Evolutionary conservation across 2,888 invertebrate genomes (phyloP).

Genomic region (Creontiades dilutus): DNA sequence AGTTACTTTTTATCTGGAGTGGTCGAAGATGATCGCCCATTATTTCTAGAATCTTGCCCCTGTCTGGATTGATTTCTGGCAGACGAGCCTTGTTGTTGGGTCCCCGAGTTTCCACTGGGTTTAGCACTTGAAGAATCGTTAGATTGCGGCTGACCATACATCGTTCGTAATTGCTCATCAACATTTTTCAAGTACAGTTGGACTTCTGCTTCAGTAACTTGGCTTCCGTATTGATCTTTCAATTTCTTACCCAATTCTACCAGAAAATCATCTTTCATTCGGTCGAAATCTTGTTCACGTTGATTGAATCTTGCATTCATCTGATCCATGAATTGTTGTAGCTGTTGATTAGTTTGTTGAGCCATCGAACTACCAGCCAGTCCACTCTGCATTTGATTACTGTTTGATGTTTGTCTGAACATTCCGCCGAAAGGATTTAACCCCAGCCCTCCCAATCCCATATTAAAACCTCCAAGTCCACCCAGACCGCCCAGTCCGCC

Average conservation of each 20-base stretch:
- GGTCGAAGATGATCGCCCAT: background rate
- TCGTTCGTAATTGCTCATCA: slow-evolving; percentile 40
- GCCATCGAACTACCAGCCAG: background rate
- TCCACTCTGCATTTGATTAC: background rate
- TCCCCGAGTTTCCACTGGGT: background rate
- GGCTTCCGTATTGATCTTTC: slow-evolving; percentile 43
- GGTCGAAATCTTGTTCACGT: slow-evolving; percentile 50
- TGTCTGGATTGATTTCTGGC: background rate
- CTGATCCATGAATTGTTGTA: slow-evolving; percentile 49
- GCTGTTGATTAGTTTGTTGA: background rate
- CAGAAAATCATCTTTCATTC: slow-evolving; percentile 31
- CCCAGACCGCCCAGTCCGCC: background rate
- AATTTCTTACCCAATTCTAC: slow-evolving; percentile 5
- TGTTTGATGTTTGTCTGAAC: background rate
- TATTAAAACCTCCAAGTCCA: background rate
- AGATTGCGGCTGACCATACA: background rate
- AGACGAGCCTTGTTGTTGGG: background rate
- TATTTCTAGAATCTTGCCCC: background rate
- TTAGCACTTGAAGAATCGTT: background rate
- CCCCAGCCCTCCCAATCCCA: background rate
- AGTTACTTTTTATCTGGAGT: background rate
- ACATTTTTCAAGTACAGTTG: slow-evolving; percentile 47
- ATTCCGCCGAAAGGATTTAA: background rate
- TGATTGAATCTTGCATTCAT: slow-evolving; percentile 46
- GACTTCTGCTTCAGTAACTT: slow-evolving; percentile 37